Conservation (phyloP, 2,113 vertebrate species). For the Prolemur simus region DNA sequence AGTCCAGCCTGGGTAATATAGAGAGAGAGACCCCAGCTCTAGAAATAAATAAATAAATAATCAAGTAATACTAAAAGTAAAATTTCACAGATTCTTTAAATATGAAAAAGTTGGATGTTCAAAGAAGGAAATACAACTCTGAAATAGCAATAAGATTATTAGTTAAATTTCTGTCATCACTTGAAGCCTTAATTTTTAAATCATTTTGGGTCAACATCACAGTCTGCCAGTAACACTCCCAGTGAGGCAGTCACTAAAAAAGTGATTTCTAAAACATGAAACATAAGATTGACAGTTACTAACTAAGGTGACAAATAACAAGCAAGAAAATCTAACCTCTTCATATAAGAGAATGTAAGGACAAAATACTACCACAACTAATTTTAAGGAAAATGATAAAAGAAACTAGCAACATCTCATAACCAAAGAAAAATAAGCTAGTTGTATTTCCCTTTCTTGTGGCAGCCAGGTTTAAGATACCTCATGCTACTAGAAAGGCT, state of each 20-base stretch:
- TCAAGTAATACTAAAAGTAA: constrained; percentile 17
- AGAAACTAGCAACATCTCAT: not conserved
- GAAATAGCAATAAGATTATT: constrained; percentile 1
- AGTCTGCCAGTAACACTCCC: not conserved
- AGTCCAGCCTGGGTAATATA: not conserved
- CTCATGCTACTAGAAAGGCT: not conserved
- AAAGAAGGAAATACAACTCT: constrained; percentile 13
- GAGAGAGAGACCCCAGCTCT: not conserved
- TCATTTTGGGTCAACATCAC: not conserved
- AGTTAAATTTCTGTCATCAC: constrained; percentile 13
- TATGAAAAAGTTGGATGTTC: not conserved
- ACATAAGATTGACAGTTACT: not conserved
- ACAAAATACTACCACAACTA: not conserved
- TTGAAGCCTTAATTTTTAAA: not conserved
- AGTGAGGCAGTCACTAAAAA: not conserved
- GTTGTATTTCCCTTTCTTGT: not conserved
- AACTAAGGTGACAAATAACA: constrained; percentile 13
- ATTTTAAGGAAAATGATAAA: not conserved
- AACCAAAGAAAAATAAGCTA: not conserved
- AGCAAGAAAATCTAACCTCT: constrained; percentile 33
- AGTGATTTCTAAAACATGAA: constrained; percentile 24
- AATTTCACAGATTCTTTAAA: constrained; percentile 8
- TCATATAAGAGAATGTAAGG: not conserved
- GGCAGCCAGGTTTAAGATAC: not conserved
- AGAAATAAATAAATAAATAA: not conserved